A percentile compares a stretch with the other conserved stretches of the same genome.
Conservation (phyloP, 2,888 invertebrate species). For the Diaphora mendica region DNA sequence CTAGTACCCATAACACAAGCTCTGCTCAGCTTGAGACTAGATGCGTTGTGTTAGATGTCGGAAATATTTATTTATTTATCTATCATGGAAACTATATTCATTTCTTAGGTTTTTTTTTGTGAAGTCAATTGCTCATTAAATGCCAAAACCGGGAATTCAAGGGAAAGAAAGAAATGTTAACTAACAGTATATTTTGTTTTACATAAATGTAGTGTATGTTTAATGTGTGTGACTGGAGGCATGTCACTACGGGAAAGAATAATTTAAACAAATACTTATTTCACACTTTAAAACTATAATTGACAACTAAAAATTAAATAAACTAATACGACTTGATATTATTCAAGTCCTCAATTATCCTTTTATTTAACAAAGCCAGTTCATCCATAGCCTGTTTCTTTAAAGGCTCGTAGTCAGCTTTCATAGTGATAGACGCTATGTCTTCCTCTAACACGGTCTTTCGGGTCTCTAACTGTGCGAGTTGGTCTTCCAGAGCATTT, state of each 20-base stretch:
- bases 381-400: slow-evolving; percentile 87
- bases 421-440: slow-evolving; percentile 88
- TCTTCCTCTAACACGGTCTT: slow-evolving; percentile 90
- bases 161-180: too few relatives aligned
- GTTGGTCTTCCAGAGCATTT: slow-evolving; percentile 89
- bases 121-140: too few relatives aligned
- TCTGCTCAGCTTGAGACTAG: too few relatives aligned
- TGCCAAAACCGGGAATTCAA: too few relatives aligned
- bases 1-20: too few relatives aligned
- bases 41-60: too few relatives aligned
- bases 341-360: slow-evolving; percentile 81
- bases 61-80: too few relatives aligned
- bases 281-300: not conserved
- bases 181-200: too few relatives aligned
- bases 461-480: slow-evolving; percentile 89
- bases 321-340: slow-evolving; percentile 71
- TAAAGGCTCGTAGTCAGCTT: slow-evolving; percentile 89
- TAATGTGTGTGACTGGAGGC: too few relatives aligned
- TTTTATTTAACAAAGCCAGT: slow-evolving; percentile 85
- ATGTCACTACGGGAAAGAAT: not conserved
- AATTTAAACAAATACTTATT: not conserved
- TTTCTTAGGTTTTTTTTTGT: too few relatives aligned
- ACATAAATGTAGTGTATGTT: too few relatives aligned
- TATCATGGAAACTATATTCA: too few relatives aligned
- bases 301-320: not conserved